Evolutionary conservation across 2,888 invertebrate species (phyloP), one percentile per base, ranked within the genome.

Genomic region (Amiota mariae): DNA sequence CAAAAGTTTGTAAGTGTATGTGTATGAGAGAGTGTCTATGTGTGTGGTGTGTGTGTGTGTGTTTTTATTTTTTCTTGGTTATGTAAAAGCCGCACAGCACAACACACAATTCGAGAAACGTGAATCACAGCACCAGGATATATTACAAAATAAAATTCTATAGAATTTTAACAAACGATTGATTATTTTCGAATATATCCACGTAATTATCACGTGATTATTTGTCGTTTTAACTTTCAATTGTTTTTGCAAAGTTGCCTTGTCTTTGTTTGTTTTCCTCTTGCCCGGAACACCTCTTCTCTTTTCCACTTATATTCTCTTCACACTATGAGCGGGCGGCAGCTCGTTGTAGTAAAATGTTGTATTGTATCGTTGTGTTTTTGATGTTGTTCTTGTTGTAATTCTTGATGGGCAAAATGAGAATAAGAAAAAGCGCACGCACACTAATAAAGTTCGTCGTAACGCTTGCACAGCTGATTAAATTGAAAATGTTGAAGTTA

Each of bases 181-280:
- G 49, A 24, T 36, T 48, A 59, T 59, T 46, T 64, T n/a, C 46
- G 15, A 20, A 18, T 56, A 64, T 72, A 76, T 76, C 76, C 78
- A 77, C 79, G 80, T 76, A 81, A 78, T 74, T 78, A 78, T 82
- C 85, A 85, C 82, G 84, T 81, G 82, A 80, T 76, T 73, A 73
- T 47, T 20, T 59, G 59, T 59, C 13, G 59, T 59, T 18, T 36
- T 36, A 36, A 24, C 59, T 59, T 18, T 18, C n/a, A n/a, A 59
- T 20, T 18, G 18, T 8, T 59, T 0, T 59, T 11, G 12, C 15
- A 11, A 24, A 24, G 3, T 59, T 59, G 4, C 12, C 6, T 59
- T 59, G 59, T 8, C 15, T 57, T 18, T 18, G 11, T 18, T 9
- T 8, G 24, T 18, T 20, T 59, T 59, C 24, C 18, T 59, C n/a